Evolutionary conservation across 2,888 invertebrate genomes (phyloP).

Genomic region (Oscheius sp.): DNA sequence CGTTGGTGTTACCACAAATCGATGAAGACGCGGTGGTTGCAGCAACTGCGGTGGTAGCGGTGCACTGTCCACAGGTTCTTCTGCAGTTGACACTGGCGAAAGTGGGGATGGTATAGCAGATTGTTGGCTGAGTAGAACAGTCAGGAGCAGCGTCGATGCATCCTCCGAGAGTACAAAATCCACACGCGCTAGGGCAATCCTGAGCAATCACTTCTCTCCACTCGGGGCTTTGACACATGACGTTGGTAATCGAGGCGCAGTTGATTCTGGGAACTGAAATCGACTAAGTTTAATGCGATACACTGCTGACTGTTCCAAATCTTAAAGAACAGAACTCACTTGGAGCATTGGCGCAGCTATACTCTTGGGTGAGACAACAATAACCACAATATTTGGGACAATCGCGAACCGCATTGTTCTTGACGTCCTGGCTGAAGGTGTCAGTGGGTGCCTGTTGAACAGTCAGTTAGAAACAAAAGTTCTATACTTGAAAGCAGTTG

Average conservation of each 20-base stretch:
- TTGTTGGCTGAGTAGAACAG: conserved; percentile 17
- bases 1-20: neutral
- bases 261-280: conserved; percentile 11
- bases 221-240: conserved; percentile 6
- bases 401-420: neutral
- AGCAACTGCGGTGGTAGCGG: neutral
- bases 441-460: neutral
- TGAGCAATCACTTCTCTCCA: conserved; percentile 12
- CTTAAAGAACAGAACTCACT: neutral
- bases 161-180: conserved; percentile 29
- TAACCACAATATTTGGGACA: conserved; percentile 20
- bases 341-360: conserved; percentile 9
- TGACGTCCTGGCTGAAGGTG: conserved; percentile 7
- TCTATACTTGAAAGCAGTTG: too few species aligned
- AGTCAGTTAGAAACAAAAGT: too few species aligned
- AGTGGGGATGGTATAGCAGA: neutral
- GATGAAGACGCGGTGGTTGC: neutral
- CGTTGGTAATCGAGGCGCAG: conserved; percentile 5
- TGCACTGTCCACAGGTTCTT: conserved; percentile 7
- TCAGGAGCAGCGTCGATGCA: conserved; percentile 34
- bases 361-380: conserved; percentile 8
- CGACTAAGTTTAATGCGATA: neutral
- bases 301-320: too few species aligned
- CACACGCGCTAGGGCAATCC: conserved; percentile 23
- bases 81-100: neutral